These are phyloP conservation scores for Hypomecis atomaria DNA, from an alignment of 2,888 invertebrate genomes.

Conservation along the genomic window DNA sequence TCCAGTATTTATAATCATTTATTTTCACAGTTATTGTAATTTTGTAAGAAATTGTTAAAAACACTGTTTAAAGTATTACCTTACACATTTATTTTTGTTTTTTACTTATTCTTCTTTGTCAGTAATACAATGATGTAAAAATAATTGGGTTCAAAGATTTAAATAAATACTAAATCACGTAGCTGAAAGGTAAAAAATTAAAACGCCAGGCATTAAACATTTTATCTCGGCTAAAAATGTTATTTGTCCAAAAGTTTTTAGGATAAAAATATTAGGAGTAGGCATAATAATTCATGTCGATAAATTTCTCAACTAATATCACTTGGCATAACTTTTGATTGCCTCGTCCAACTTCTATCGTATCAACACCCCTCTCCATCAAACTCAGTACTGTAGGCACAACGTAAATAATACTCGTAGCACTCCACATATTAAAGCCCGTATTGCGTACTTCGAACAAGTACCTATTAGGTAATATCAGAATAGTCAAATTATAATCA, in stretches of 20 bases:
- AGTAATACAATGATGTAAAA: too few species aligned
- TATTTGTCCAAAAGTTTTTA: conserved; percentile 9
- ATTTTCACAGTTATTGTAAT: too few species aligned
- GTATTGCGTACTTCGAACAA: neutral
- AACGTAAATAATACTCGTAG: conserved; percentile 7
- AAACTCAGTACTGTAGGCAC: conserved; percentile 28
- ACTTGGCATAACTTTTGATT: conserved; percentile 44
- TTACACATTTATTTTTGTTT: too few species aligned
- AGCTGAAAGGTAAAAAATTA: conserved; percentile 2
- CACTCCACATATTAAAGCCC: neutral
- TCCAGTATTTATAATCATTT: too few species aligned
- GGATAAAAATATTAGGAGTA: conserved; percentile 3
- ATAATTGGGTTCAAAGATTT: too few species aligned
- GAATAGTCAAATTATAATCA: too few species aligned
- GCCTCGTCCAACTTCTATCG: conserved; percentile 35
- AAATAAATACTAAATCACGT: neutral
- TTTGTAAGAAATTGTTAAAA: too few species aligned
- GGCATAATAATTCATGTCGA: conserved; percentile 12
- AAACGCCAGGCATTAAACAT: conserved; percentile 3
- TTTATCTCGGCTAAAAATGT: conserved; percentile 3
- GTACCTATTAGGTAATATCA: too few species aligned
- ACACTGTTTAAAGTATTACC: too few species aligned
- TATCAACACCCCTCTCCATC: conserved; percentile 26
- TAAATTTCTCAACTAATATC: conserved; percentile 23
- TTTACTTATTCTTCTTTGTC: too few species aligned